Conservation (phyloP, 2,888 invertebrate genomes). For the Thecophora atra region DNA sequence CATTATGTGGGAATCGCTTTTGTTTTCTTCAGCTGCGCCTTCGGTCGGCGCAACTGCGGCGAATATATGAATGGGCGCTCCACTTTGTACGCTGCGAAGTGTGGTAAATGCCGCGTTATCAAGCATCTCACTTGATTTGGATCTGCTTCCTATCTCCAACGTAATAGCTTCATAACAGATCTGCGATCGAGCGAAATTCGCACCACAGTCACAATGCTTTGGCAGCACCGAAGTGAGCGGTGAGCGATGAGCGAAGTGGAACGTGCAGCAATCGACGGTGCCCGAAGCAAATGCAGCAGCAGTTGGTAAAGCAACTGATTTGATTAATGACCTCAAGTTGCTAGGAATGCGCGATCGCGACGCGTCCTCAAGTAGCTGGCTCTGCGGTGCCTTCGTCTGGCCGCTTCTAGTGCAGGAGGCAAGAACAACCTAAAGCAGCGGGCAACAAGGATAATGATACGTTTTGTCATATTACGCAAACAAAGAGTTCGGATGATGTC, state of each 20-base stretch:
- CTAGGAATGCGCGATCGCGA: conserved; percentile 18
- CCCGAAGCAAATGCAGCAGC: conserved; percentile 32
- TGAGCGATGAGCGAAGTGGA: conserved; percentile 11
- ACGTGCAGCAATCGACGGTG: too few relatives aligned
- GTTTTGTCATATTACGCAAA: conserved; percentile 58
- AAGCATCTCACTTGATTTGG: conserved; percentile 37
- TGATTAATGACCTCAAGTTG: conserved; percentile 59
- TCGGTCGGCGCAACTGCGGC: not conserved
- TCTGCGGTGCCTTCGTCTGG: conserved; percentile 47
- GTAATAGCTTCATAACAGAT: conserved; percentile 62
- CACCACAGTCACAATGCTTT: conserved; percentile 30
- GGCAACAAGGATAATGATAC: conserved; percentile 53
- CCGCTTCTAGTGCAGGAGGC: conserved; percentile 14
- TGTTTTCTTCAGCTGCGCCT: not conserved
- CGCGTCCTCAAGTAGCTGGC: conserved; percentile 53
- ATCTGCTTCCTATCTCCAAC: conserved; percentile 47
- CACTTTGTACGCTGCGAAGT: not conserved
- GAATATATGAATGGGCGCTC: not conserved
- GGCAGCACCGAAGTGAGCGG: too few relatives aligned
- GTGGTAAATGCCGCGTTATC: conserved; percentile 32
- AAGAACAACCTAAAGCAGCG: conserved; percentile 11
- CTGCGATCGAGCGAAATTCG: conserved; percentile 48
- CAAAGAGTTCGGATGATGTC: conserved; percentile 43
- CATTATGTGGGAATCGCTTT: not conserved
- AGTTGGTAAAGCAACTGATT: conserved; percentile 48